Conservation (phyloP, 2,113 vertebrate species). For the Nicator chloris region DNA sequence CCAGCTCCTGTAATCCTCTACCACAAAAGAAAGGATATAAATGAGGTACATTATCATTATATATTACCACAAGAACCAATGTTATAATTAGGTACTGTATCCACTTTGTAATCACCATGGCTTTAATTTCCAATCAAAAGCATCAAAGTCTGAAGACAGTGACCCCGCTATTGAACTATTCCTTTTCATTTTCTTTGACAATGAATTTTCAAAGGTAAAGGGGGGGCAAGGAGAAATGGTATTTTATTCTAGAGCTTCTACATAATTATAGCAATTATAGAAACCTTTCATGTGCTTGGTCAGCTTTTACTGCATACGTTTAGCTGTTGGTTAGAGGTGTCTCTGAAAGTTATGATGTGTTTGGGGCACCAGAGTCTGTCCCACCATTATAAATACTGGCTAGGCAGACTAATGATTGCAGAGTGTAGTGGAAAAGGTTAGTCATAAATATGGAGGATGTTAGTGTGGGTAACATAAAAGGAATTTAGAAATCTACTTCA, state of each 20-base stretch:
- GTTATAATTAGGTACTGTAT: conserved; percentile 34
- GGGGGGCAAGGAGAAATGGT: background rate
- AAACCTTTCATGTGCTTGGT: conserved; percentile 54
- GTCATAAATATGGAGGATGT: conserved; percentile 40
- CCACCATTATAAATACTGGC: conserved; percentile 25
- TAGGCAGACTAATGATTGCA: conserved; percentile 40
- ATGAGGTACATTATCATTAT: conserved; percentile 33
- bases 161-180: background rate
- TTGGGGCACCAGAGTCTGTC: background rate
- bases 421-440: conserved; percentile 36
- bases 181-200: conserved; percentile 47
- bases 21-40: conserved; percentile 31
- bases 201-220: conserved; percentile 46
- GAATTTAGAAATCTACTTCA: conserved; percentile 37
- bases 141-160: conserved; percentile 16
- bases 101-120: conserved; percentile 19
- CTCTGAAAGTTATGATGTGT: background rate
- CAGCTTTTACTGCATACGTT: conserved; percentile 26
- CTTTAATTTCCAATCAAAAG: conserved; percentile 54
- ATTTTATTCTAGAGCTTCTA: conserved; percentile 43
- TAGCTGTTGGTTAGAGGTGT: conserved; percentile 1
- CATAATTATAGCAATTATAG: conserved; percentile 60
- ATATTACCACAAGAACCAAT: background rate
- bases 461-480: conserved; percentile 34
- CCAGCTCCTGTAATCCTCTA: background rate